Base-by-base conservation (phyloP, 2,888 invertebrate species). In the Teleiodes luculella region DNA sequence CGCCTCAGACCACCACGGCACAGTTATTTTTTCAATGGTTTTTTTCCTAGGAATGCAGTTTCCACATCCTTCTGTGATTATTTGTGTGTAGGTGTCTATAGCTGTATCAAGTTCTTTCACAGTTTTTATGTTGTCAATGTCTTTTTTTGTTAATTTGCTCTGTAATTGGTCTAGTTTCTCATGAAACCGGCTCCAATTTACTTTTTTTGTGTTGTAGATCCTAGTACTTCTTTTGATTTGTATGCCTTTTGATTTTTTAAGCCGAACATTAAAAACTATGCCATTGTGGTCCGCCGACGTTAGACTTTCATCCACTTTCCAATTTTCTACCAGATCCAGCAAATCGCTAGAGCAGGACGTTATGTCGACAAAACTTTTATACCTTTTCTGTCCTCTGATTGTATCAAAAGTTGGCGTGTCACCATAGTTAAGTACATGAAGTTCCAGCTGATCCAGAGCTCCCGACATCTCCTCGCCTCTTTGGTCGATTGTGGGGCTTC, bases 1-100 rank as follows among this genome's bases (percentile, higher is more conserved):
- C 7, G 35, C 48, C 1, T 48, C 36, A n/a, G 48, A 36, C 50
- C 50, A 51, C 50, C 50, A 51, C 28, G 50, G 50, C 16, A 51
- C 1, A 14, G 13, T 39, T 1, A 51, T 13, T 16, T 13, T 51
- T 7, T 24, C 8, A 8, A 3, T 37, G 11, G 11, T 4, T 8
- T 35, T 36, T n/a, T 33, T 47, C 14, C 2, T n/a, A 3, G 48
- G 48, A 7, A 48, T 48, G 1, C 33, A 6, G 10, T 18, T 1
- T 2, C 2, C 36, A 8, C 48, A 20, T n/a, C 35, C 3, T 18
- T 48, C n/a, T 48, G 10, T 20, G n/a, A 47, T n/a, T 1, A 11
- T 8, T 0, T 14, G 10, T 3, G 16, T 16, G 8, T 30, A 10
- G 7, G 1, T 18, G 1, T 31, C 16, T 16, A 33, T 31, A 3